These are phyloP conservation scores for Platichthys flesus DNA, from an alignment of 2,113 vertebrate genomes.

Conservation along the genomic window DNA sequence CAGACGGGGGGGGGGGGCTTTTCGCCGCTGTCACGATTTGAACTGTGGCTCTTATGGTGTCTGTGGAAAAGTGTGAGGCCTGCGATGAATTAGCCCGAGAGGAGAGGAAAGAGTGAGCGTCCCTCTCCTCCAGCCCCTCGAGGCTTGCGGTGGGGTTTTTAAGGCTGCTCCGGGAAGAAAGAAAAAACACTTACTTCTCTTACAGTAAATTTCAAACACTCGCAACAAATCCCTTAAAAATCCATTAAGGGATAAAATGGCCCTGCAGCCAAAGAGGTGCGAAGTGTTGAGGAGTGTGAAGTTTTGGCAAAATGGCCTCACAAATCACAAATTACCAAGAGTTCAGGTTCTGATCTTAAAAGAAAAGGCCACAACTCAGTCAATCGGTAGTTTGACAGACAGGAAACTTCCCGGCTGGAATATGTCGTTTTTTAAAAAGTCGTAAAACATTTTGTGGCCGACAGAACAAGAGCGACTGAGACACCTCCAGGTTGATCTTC, in stretches of 20 bases:
- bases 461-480: constrained; percentile 22
- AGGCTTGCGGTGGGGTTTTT: constrained; percentile 45
- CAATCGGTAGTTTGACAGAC: constrained; percentile 1
- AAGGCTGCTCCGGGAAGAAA: constrained; percentile 23
- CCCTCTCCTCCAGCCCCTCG: constrained; percentile 18
- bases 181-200: constrained; percentile 59
- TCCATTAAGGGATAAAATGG: constrained; percentile 22
- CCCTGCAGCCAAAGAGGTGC: neutral
- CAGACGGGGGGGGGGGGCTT: neutral
- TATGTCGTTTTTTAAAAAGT: constrained; percentile 6
- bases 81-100: constrained; percentile 73
- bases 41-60: constrained; percentile 45
- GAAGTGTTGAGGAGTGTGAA: too few species aligned
- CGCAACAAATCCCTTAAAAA: constrained; percentile 40
- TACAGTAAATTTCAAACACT: constrained; percentile 62
- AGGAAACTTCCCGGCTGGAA: constrained; percentile 12
- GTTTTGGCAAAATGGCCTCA: too few species aligned
- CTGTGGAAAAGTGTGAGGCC: constrained; percentile 72
- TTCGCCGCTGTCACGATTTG: constrained; percentile 58
- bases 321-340: neutral
- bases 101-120: constrained; percentile 65
- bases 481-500: neutral
- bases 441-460: constrained; percentile 7
- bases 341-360: constrained; percentile 9
- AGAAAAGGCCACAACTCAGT: neutral